Evolutionary conservation across 2,888 invertebrate genomes (phyloP), one percentile per base, ranked within the genome.

Genomic region (Lepidonotus clava): DNA sequence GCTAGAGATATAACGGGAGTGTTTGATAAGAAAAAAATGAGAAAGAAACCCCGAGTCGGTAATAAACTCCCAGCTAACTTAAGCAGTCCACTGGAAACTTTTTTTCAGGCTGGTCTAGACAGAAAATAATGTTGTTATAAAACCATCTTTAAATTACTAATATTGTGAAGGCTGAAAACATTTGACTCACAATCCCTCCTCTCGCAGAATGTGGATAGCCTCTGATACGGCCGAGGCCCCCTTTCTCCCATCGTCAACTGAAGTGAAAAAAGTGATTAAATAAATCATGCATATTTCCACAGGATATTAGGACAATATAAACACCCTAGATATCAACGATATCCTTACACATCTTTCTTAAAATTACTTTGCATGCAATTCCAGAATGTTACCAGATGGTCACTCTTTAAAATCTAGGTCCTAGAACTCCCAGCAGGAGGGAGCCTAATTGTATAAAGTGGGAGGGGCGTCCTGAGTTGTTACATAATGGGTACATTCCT

Each of bases 191-290:
- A 95, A 91, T 93, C 96, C 96, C 94, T 97, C 97, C 92, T 96
- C 95, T 89, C 95, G 95, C 0, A 96, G 95, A 66, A 97, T 94
- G 90, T 96, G 96, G 85, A 95, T 93, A 53, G 97, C 95, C 38
- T 96, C 95, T 90, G 96, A 95, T 90, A 96, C 95, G 34, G 97
- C 96, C 90, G 96, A 96, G 89, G 96, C 95, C 91, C 97, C 95
- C 94, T 96, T 94, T 84, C 95, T 95, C 77, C 96, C 95, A 91
- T 96, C 96, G 94, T 97, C 97, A 95, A 97, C 97, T 94, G 89
- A 88, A 92, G 88, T 53, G 88, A 91, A 89, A 86, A 84, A 21
- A 24, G 11, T 28, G n/a, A 66, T 66, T 11, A 66, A 21, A 32
- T 21, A n/a, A 24, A 11, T 66, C 6, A 24, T 24, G n/a, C 66